phyloP scores from a whole-genome alignment of 2,888 invertebrate genomes.

The Macrosiphum euphorbiae region DNA sequence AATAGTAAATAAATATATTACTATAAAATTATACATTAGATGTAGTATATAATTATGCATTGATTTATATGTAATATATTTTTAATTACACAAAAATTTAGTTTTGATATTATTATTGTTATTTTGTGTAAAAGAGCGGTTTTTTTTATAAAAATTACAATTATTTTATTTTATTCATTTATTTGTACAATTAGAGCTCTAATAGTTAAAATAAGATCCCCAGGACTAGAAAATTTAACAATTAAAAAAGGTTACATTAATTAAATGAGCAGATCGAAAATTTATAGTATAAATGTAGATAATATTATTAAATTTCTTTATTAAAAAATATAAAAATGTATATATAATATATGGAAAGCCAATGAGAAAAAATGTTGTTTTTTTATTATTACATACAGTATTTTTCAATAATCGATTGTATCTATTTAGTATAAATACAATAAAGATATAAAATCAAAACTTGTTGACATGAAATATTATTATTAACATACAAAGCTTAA shows the following conservation, averaged over 20 bases:
- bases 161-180: neutral
- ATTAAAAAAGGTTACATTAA: constrained; percentile 24
- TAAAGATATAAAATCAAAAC: constrained; percentile 22
- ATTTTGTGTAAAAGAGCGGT: neutral
- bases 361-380: neutral
- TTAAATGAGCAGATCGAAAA: constrained; percentile 41
- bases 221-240: constrained; percentile 59
- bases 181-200: constrained; percentile 45
- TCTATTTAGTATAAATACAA: constrained; percentile 10
- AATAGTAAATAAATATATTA: constrained; percentile 40
- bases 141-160: constrained; percentile 33
- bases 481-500: constrained; percentile 53
- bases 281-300: neutral
- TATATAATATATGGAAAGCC: constrained; percentile 3
- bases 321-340: constrained; percentile 26
- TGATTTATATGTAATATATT: constrained; percentile 20
- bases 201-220: constrained; percentile 43
- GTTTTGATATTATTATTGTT: constrained; percentile 16
- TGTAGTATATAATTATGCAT: constrained; percentile 3
- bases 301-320: constrained; percentile 15
- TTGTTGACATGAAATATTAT: constrained; percentile 42
- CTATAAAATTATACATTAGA: constrained; percentile 1
- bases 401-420: neutral
- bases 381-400: constrained; percentile 11
- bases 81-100: constrained; percentile 1